phyloP scores from a whole-genome alignment of 2,888 invertebrate species.

The Erannis defoliaria region DNA sequence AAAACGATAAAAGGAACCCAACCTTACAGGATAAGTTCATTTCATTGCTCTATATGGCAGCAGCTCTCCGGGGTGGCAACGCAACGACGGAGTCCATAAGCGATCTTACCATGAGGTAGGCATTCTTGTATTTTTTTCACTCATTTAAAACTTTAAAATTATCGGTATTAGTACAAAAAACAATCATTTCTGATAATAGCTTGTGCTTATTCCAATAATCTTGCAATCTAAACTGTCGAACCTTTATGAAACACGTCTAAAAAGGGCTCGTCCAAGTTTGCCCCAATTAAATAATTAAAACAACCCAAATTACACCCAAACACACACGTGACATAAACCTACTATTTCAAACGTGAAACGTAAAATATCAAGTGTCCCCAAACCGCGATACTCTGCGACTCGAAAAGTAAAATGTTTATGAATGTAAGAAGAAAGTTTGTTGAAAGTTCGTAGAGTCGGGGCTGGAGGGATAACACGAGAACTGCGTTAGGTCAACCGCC shows the following conservation, averaged over 20 bases:
- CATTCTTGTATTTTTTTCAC: no score
- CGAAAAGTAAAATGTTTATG: constrained; percentile 80
- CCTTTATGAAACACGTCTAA: constrained; percentile 6
- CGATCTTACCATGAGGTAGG: no score
- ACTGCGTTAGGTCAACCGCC: constrained; percentile 78
- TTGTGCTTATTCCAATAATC: neutral
- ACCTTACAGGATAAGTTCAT: no score
- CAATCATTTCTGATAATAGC: neutral
- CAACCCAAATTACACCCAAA: constrained; percentile 34
- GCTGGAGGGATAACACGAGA: constrained; percentile 74
- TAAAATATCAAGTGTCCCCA: constrained; percentile 66
- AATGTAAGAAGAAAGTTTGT: constrained; percentile 75
- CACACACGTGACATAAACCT: constrained; percentile 33
- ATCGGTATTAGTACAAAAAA: no score
- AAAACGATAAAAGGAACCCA: no score
- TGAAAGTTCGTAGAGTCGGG: constrained; percentile 69
- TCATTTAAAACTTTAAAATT: no score
- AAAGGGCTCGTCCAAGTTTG: constrained; percentile 18
- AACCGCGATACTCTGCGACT: constrained; percentile 56
- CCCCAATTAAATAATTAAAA: constrained; percentile 40
- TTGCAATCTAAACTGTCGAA: constrained; percentile 7
- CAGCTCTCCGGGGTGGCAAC: no score
- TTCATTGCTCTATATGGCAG: no score
- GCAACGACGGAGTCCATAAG: no score
- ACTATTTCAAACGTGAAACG: constrained; percentile 56